A percentile compares a stretch with the other conserved stretches of the same genome.
Evolutionary conservation across 2,888 invertebrate species (phyloP).

Genomic region (Dioctria rufipes): DNA sequence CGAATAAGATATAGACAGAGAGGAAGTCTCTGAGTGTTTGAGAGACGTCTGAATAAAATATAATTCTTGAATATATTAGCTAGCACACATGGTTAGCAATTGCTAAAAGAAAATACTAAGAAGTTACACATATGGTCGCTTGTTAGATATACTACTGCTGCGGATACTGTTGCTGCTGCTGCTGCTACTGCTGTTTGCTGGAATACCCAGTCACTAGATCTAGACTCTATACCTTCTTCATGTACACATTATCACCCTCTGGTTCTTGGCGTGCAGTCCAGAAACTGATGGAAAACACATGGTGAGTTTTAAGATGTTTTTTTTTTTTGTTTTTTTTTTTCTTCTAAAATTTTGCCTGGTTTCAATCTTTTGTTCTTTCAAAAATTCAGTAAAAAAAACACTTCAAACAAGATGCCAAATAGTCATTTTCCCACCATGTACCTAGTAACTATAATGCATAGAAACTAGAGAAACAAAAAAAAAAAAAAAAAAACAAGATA

Average conservation of each 20-base stretch:
- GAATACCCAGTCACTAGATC: background rate
- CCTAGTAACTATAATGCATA: too few species aligned
- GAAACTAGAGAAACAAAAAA: too few species aligned
- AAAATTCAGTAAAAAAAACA: conserved; percentile 7
- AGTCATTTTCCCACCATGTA: too few species aligned
- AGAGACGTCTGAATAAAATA: conserved; percentile 21
- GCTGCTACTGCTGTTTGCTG: background rate
- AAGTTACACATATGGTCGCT: conserved; percentile 35
- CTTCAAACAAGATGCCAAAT: background rate
- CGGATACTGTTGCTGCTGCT: background rate
- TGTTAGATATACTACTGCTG: conserved; percentile 7
- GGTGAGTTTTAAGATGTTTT: conserved; percentile 3
- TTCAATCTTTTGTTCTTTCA: conserved; percentile 37
- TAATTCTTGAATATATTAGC: conserved; percentile 7
- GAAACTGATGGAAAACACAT: conserved; percentile 46
- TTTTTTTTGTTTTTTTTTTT: conserved; percentile 5
- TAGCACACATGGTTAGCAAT: conserved; percentile 42
- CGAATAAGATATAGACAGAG: conserved; percentile 4
- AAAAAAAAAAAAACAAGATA: too few species aligned
- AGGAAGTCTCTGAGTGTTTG: conserved; percentile 22
- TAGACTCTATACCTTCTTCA: conserved; percentile 13
- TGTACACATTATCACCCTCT: conserved; percentile 42
- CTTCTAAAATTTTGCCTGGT: background rate
- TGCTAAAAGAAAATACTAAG: conserved; percentile 44
- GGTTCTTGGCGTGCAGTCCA: conserved; percentile 29